Evolutionary conservation across 2,797 vertebrate genomes (phyloP).

Genomic region (Pangasius macronema): DNA sequence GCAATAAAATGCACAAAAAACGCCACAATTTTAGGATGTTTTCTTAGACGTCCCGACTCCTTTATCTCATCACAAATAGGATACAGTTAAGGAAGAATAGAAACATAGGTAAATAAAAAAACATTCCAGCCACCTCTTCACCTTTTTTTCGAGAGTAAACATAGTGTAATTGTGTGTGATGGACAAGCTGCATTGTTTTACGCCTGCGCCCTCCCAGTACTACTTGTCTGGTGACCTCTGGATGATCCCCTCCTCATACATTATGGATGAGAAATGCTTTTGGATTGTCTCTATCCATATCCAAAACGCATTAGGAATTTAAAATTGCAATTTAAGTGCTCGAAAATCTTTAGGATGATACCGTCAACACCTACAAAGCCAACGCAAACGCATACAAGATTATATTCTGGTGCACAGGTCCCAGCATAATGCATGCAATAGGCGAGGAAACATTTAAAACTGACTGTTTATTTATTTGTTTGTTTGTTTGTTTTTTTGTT

Average conservation of each 20-base stretch:
- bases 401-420: constrained; percentile 49
- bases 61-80: constrained; percentile 40
- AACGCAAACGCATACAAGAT: background rate
- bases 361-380: constrained; percentile 59
- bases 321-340: constrained; percentile 88
- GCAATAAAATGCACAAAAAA: background rate
- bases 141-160: constrained; percentile 55
- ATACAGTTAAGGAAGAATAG: constrained; percentile 50
- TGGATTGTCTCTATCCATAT: constrained; percentile 88
- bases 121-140: constrained; percentile 51
- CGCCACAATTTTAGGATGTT: constrained; percentile 40
- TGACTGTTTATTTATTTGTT: background rate
- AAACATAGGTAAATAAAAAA: constrained; percentile 60
- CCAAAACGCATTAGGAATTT: constrained; percentile 84
- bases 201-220: constrained; percentile 55
- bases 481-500: background rate
- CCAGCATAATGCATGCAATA: constrained; percentile 16
- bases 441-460: background rate
- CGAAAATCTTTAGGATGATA: constrained; percentile 71
- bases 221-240: constrained; percentile 92
- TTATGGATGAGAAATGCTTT: constrained; percentile 91
- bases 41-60: constrained; percentile 41
- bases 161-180: constrained; percentile 48
- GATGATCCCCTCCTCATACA: constrained; percentile 87
- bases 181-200: constrained; percentile 50